Evolutionary conservation across 2,888 invertebrate species (phyloP).

Genomic region (Sphaeridia pumilis): DNA sequence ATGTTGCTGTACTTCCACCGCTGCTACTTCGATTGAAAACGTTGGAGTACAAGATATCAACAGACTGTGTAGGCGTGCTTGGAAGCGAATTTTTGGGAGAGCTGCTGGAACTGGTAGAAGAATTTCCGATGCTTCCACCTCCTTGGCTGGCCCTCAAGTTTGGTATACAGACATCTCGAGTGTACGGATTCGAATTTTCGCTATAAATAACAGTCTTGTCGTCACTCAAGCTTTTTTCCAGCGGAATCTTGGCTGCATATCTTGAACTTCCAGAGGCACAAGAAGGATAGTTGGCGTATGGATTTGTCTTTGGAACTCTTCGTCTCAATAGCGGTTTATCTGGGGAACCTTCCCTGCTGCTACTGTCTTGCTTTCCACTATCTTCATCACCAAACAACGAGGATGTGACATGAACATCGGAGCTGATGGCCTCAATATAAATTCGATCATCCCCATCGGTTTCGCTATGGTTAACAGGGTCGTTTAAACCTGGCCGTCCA

Average conservation of each 20-base stretch:
- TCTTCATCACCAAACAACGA: background rate
- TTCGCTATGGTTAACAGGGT: background rate
- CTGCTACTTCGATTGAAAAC: background rate
- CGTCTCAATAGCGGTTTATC: slow-evolving; percentile 21
- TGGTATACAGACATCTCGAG: background rate
- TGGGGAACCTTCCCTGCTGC: background rate
- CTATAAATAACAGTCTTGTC: too few species aligned
- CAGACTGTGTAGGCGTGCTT: slow-evolving; percentile 34
- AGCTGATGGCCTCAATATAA: slow-evolving; percentile 9
- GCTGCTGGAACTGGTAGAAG: slow-evolving; percentile 34
- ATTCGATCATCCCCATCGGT: background rate
- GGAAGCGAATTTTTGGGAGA: slow-evolving; percentile 30
- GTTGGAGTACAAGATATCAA: slow-evolving; percentile 25
- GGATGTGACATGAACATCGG: slow-evolving; percentile 4
- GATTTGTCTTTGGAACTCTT: slow-evolving; percentile 34
- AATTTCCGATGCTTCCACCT: slow-evolving; percentile 21
- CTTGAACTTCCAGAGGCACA: slow-evolving; percentile 11
- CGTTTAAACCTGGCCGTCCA: too few species aligned
- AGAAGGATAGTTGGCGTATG: slow-evolving; percentile 29
- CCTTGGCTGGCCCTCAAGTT: slow-evolving; percentile 8
- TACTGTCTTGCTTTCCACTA: background rate
- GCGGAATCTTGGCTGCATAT: slow-evolving; percentile 8
- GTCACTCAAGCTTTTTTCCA: too few species aligned
- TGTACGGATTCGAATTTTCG: background rate
- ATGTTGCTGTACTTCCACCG: background rate